These are phyloP conservation scores for Thysanoteuthis rhombus DNA, from an alignment of 2,888 invertebrate species.

Conservation along the genomic window DNA sequence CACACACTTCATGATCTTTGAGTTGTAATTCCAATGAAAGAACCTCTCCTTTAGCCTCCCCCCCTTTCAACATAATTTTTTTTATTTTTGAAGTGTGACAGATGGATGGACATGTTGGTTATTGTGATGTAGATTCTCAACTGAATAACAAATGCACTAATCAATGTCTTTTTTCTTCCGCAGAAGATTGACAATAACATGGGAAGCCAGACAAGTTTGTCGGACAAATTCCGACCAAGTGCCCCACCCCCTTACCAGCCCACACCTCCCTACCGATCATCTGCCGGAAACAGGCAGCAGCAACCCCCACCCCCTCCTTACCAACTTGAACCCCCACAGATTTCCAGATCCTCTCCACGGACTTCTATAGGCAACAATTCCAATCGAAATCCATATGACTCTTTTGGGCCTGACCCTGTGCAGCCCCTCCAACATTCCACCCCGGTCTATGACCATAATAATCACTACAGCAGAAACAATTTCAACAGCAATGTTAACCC, in stretches of 20 bases:
- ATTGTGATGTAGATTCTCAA: too few species aligned
- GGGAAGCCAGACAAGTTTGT: background rate
- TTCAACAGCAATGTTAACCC: background rate
- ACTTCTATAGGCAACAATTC: background rate
- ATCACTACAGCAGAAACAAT: background rate
- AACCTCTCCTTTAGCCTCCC: too few species aligned
- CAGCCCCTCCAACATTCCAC: conserved; percentile 15
- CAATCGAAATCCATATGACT: background rate
- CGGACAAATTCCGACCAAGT: conserved; percentile 13
- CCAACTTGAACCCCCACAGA: background rate
- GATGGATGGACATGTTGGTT: too few species aligned
- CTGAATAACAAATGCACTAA: background rate
- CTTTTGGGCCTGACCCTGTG: background rate
- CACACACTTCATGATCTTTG: too few species aligned
- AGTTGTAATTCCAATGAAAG: too few species aligned
- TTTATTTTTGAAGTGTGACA: too few species aligned
- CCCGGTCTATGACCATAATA: background rate
- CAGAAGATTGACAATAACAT: conserved; percentile 16
- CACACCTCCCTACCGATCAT: conserved; percentile 50
- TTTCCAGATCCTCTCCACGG: background rate
- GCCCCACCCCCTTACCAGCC: conserved; percentile 54
- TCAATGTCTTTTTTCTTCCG: background rate
- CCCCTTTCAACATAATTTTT: too few species aligned
- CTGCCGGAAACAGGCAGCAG: conserved; percentile 16
- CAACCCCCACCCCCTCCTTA: background rate